A percentile compares a stretch with the other conserved stretches of the same genome.
phyloP scores from a whole-genome alignment of 2,797 vertebrate genomes.

The Rhodeus uyekii region DNA sequence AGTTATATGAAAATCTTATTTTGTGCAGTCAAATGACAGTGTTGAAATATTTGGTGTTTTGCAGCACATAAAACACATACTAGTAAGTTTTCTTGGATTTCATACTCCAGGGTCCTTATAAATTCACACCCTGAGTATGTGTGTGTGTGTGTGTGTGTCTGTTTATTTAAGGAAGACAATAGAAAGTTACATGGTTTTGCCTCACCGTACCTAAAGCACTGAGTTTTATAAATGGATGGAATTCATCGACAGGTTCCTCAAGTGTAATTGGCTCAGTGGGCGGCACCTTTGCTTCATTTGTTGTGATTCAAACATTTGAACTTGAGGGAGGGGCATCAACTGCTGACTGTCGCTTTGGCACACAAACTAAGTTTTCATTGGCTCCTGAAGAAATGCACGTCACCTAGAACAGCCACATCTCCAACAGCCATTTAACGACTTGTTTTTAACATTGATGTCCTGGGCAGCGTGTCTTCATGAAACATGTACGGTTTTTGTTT shows the following conservation, averaged over 20 bases:
- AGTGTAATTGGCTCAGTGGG: constrained; percentile 62
- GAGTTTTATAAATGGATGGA: constrained; percentile 57
- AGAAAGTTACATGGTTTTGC: constrained; percentile 48
- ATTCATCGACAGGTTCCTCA: constrained; percentile 44
- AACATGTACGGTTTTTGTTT: neutral
- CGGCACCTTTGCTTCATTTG: constrained; percentile 61
- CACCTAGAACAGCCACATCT: neutral
- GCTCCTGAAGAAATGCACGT: constrained; percentile 2
- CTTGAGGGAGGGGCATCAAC: constrained; percentile 28
- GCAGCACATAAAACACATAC: neutral
- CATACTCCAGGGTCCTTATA: neutral
- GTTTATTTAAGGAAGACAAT: constrained; percentile 29
- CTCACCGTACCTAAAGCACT: constrained; percentile 48
- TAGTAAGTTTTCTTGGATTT: neutral
- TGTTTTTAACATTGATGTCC: constrained; percentile 7
- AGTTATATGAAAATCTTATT: neutral
- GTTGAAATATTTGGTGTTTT: neutral
- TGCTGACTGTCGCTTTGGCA: neutral
- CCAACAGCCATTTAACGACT: neutral
- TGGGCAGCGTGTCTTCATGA: constrained; percentile 2
- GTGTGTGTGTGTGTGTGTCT: constrained; percentile 32
- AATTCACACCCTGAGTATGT: constrained; percentile 8
- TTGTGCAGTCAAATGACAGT: neutral
- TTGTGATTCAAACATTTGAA: constrained; percentile 74
- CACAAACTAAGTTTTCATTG: constrained; percentile 35